Evolutionary conservation across 2,797 vertebrate genomes (phyloP).

Genomic region (Enteromius trimaculatus): DNA sequence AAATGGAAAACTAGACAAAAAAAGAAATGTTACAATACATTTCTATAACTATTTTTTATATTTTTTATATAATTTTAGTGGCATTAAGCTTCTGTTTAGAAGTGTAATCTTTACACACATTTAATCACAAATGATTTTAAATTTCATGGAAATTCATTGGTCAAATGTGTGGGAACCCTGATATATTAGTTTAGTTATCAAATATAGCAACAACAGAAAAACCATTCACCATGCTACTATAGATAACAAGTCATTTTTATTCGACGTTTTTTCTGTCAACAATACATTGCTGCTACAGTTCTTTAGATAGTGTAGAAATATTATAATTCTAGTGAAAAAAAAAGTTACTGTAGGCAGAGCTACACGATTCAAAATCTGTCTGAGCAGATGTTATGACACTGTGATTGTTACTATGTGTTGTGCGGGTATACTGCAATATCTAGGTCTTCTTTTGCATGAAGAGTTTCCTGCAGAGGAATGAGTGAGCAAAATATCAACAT

Average conservation of each 20-base stretch:
- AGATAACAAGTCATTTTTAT: neutral
- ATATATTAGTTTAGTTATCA: neutral
- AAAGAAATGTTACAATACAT: neutral
- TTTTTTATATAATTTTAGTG: no score
- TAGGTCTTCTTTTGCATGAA: neutral
- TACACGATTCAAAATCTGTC: neutral
- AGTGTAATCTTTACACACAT: neutral
- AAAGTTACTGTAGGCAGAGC: neutral
- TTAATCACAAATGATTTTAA: neutral
- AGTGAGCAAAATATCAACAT: slow-evolving; percentile 17
- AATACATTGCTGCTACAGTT: neutral
- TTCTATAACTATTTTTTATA: neutral
- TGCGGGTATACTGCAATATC: neutral
- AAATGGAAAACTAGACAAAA: neutral
- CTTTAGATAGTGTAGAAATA: neutral
- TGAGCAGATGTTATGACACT: neutral
- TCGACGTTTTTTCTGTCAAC: neutral
- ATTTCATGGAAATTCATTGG: neutral
- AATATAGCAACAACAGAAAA: neutral
- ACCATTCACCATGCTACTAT: neutral
- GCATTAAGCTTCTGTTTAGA: neutral
- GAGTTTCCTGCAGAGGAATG: neutral
- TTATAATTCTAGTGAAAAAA: neutral
- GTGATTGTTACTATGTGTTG: neutral
- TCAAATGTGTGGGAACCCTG: neutral